Evolutionary conservation across 2,888 invertebrate genomes (phyloP), one percentile per base, ranked within the genome.

Genomic region (Acronicta psi): DNA sequence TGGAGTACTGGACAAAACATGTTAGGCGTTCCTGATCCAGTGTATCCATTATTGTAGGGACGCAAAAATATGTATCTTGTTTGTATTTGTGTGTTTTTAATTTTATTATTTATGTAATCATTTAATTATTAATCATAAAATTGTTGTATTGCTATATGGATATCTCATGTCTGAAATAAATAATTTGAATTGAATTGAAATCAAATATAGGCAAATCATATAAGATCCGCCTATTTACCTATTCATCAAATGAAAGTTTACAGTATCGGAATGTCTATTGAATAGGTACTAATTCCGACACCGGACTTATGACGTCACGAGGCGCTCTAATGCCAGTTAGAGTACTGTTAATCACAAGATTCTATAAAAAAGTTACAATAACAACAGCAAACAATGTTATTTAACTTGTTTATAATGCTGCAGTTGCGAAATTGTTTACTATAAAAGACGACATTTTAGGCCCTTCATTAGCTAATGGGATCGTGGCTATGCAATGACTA

Each of bases 301-400:
- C 14, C 11, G 5, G 0, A 47, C 8, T 23, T 9, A 14, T 16
- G 9, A 52, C 70, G 64, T 65, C 64, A 50, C 25, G 31, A 34
- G 14, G 13, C 13, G 3, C 11, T 31, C 17, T 16, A 23, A 9
- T 43, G 5, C 13, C 29, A 29, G 29, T 63, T 50, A 65, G 49
- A 38, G 34, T 2, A 38, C 11, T n/a, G 29, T 37, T 69, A 49
- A 69, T 49, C 2, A 38, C 6, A n/a, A 14, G n/a, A 37, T 16
- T 37, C 25, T 23, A 37, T 29, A 34, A 40, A 9, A 29, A 10
- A 2, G 20, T 34, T 31, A 14, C 34, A 41, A 41, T 51, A 34
- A 34, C 14, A 41, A 2, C n/a, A n/a, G 34, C 17, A 34, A 34
- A 34, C 9, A 31, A 17, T 17, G 1, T 31, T 13, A 18, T 44